phyloP scores from a whole-genome alignment of 2,888 invertebrate species.

The Cremastinae sp. region DNA sequence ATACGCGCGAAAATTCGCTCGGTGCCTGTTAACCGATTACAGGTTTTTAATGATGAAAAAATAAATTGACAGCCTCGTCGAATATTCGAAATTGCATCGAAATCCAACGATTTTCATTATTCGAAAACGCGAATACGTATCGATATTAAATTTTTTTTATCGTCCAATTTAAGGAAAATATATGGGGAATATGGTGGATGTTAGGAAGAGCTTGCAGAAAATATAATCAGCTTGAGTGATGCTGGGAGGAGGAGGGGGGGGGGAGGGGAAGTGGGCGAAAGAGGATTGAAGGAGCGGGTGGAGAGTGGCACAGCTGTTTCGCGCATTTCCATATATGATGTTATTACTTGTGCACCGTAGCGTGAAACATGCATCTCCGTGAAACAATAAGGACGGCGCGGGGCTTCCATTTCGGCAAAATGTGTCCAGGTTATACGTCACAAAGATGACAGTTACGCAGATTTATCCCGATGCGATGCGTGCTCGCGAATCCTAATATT shows the following conservation, averaged over 20 bases:
- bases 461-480: slow-evolving; percentile 15
- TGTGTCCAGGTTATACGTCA: slow-evolving; percentile 16
- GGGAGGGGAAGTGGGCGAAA: no score
- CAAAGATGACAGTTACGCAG: slow-evolving; percentile 1
- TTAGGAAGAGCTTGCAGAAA: background rate
- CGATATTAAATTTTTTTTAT: background rate
- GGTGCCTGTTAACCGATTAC: no score
- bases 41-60: no score
- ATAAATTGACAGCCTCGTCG: no score
- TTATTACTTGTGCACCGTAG: slow-evolving; percentile 42
- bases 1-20: slow-evolving; percentile 13
- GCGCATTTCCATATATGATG: slow-evolving; percentile 37
- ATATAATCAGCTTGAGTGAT: background rate
- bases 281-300: slow-evolving; percentile 12
- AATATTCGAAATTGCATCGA: no score
- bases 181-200: background rate
- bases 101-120: no score
- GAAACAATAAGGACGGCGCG: slow-evolving; percentile 39
- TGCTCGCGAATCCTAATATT: background rate
- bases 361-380: slow-evolving; percentile 31
- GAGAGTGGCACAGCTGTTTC: slow-evolving; percentile 27
- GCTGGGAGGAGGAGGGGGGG: background rate
- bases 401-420: slow-evolving; percentile 17
- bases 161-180: background rate
- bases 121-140: no score